Evolutionary conservation across 2,797 vertebrate species (phyloP).

Genomic region (Tadarida brasiliensis): DNA sequence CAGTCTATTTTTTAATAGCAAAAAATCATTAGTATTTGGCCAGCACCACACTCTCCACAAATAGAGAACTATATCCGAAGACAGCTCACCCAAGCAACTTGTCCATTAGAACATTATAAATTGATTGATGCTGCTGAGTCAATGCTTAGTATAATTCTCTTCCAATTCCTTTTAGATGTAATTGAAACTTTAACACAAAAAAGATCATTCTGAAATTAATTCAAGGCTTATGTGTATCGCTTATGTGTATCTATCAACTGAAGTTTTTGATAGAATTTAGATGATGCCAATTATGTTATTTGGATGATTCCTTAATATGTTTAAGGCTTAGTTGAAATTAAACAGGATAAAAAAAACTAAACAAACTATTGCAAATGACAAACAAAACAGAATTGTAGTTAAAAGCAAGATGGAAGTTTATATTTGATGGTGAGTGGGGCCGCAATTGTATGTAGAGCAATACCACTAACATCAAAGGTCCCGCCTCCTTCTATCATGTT

Average conservation of each 20-base stretch:
- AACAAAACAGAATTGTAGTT: neutral
- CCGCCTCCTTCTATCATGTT: neutral
- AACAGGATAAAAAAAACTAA: neutral
- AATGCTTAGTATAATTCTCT: neutral
- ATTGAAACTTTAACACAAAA: neutral
- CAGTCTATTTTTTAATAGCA: neutral
- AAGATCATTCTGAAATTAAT: neutral
- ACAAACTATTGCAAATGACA: neutral
- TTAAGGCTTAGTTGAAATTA: neutral
- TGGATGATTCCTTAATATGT: neutral
- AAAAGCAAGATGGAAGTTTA: neutral
- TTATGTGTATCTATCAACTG: neutral
- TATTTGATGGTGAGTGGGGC: accelerated
- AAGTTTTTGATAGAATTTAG: neutral
- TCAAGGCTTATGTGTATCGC: neutral
- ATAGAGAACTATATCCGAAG: neutral
- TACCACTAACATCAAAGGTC: neutral
- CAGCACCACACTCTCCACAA: neutral
- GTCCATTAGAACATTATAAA: neutral
- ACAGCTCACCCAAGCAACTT: neutral
- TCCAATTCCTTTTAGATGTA: neutral
- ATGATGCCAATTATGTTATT: neutral
- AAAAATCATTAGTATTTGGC: neutral
- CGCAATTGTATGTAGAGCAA: neutral
- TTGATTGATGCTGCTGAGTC: neutral